A percentile compares a stretch with the other conserved stretches of the same genome.
phyloP scores from a whole-genome alignment of 2,888 invertebrate species.

The Chaetoderma sp. region DNA sequence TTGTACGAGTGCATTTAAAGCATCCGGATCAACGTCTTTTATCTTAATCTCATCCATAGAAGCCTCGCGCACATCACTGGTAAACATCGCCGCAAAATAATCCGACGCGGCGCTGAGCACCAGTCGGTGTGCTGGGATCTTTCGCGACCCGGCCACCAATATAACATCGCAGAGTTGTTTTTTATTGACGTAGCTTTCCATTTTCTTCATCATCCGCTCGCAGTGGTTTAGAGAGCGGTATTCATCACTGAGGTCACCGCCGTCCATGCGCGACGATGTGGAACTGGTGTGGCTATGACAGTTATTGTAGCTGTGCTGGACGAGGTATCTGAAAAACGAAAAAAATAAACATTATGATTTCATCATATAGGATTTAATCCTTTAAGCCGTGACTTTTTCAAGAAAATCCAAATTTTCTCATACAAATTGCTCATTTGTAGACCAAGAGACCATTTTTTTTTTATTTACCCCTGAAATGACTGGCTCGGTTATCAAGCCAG shows the following conservation, averaged over 20 bases:
- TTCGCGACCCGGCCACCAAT: constrained; percentile 79
- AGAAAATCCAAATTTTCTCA: too few species aligned
- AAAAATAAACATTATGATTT: background rate
- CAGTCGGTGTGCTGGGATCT: constrained; percentile 86
- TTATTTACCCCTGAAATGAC: too few species aligned
- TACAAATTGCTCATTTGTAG: too few species aligned
- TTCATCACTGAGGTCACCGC: constrained; percentile 52
- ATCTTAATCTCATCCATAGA: constrained; percentile 86
- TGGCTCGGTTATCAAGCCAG: too few species aligned
- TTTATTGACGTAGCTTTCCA: constrained; percentile 84
- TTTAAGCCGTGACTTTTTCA: too few species aligned
- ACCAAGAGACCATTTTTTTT: too few species aligned
- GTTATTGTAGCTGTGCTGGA: constrained; percentile 60
- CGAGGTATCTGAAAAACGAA: constrained; percentile 53
- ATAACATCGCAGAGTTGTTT: constrained; percentile 89
- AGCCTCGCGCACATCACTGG: constrained; percentile 86
- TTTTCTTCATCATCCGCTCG: constrained; percentile 82
- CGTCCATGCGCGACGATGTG: constrained; percentile 45
- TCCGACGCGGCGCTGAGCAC: constrained; percentile 92
- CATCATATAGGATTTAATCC: background rate
- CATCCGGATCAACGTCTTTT: constrained; percentile 87
- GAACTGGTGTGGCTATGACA: constrained; percentile 24
- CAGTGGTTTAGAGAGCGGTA: constrained; percentile 77
- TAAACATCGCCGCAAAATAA: constrained; percentile 97
- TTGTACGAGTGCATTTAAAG: constrained; percentile 84